Base-by-base conservation (phyloP, 2,797 vertebrate species). In the Lacerta viridis region DNA sequence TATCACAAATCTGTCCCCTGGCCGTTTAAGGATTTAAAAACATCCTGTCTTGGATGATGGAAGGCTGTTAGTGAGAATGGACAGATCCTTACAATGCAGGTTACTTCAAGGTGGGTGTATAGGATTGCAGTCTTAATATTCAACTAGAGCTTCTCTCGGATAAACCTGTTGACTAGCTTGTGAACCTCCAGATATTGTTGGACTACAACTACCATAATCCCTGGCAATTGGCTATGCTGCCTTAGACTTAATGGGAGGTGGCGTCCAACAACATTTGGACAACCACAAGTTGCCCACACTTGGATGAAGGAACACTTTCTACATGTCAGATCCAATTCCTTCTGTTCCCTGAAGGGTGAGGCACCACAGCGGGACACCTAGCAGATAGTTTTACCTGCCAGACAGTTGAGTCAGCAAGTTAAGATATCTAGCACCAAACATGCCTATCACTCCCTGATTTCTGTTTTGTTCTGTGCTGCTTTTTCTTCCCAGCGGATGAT, bases 401-500 rank as follows among this genome's bases (percentile, higher is more conserved):
- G 68, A 1, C 23, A 41, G 39, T 46, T 55, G n/a, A 74, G 20
- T 25, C 55, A 43, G 68, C 41, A 83, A 33, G 80, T 23, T 85
- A 80, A 87, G 23, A 5, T 68, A n/a, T n/a, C 3, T 2, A 13
- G 17, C 1, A 59, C 88, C 0, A 1, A 69, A 93, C 88, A 75
- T 80, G 43, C 10, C 33, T 8, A 3, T 86, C 36, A 76, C 82
- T 59, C 9, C 11, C 0, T 80, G 69, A 85, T 39, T 20, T n/a
- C 71, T 91, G 1, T 23, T 15, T 46, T 84, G 7, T 84, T 74
- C 23, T 93, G 3, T 88, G 36, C 85, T 88, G n/a, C 83, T 80
- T 81, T 10, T 87, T 85, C 77, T 92, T 95, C 90, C 69, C 93
- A 99, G 99, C 99, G 1, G 99, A 99, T 95, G 99, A 99, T 94